phyloP scores from a whole-genome alignment of 1,140 invertebrate genomes.

The Drosophila nigromelanica region DNA sequence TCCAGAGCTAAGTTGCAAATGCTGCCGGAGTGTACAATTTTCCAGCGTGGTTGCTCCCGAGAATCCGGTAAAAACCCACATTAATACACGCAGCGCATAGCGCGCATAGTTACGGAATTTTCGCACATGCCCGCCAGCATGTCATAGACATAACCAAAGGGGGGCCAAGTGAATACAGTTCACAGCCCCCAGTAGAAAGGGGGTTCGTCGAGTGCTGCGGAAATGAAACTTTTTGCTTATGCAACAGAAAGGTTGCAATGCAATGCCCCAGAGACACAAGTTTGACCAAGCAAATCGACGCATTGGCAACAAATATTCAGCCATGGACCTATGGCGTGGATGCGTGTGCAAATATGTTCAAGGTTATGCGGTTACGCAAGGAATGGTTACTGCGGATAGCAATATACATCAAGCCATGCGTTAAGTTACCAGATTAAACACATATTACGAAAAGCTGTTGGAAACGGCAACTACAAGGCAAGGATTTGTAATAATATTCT shows the following conservation, averaged over 20 bases:
- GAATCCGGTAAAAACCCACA: constrained; percentile 5
- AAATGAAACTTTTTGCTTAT: constrained; percentile 16
- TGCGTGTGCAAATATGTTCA: not conserved
- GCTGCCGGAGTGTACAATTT: constrained; percentile 1
- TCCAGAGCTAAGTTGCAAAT: constrained; percentile 16
- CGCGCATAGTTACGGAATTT: constrained; percentile 10
- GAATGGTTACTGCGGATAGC: not conserved
- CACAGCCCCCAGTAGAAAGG: too few relatives aligned
- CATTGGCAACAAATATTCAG: not conserved
- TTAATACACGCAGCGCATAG: constrained; percentile 9
- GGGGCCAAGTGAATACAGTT: too few relatives aligned
- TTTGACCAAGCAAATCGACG: constrained; percentile 22
- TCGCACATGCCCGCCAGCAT: not conserved
- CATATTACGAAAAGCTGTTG: not conserved
- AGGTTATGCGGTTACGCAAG: constrained; percentile 7
- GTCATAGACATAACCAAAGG: constrained; percentile 3
- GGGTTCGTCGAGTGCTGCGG: not conserved
- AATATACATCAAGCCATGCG: constrained; percentile 25
- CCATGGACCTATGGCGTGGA: not conserved
- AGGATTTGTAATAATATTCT: constrained; percentile 13
- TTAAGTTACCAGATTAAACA: constrained; percentile 29
- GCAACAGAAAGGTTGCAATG: constrained; percentile 7
- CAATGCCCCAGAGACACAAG: constrained; percentile 7
- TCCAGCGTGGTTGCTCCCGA: not conserved
- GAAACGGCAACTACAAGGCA: not conserved